Base-by-base conservation (phyloP, 2,113 vertebrate species). In the Myanophis thanlyinensis region DNA sequence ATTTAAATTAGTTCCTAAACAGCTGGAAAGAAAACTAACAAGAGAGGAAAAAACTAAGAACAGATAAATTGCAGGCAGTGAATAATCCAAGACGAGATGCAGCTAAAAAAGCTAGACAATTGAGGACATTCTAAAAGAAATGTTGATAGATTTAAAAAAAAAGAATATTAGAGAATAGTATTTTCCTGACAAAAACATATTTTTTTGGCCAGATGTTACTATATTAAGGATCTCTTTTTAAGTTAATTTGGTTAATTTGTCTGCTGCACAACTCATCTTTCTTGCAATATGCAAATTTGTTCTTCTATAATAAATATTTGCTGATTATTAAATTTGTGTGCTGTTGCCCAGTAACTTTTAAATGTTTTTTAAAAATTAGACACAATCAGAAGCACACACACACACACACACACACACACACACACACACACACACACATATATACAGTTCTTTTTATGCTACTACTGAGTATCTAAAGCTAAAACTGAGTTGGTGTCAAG, bases 1-100 rank as follows among this genome's bases (percentile, higher is more conserved):
- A 95, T 94, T 94, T 95, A 95, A 93, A 93, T 92, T 90, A 96
- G 49, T 62, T 48, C 89, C 23, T 85, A 85, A 90, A 90, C 88
- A 94, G 53, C 80, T 89, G n/a, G 54, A 93, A 92, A 54, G 40
- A 52, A 92, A 91, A 51, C 35, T 52, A 62, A 59, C 56, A 10
- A 59, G 56, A 23, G 22, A 22, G 5, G 22, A 1, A 22, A 15
- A 56, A 23, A 27, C 49, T 51, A 23, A 4, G 90, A 87, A 44
- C 48, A 91, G 30, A 93, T 30, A 35, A 22, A 91, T 6, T 94
- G 62, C 52, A 20, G 30, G 47, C 94, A 3, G 30, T 62, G 86
- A 90, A 47, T 52, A 80, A 93, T 92, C 92, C 18, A 89, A 56
- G 35, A 0, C 88, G 59, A 44, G 90, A 91, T 92, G 85, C 86